Evolutionary conservation across 2,797 vertebrate species (phyloP), one percentile per base, ranked within the genome.

Genomic region (Sebastes goodei): DNA sequence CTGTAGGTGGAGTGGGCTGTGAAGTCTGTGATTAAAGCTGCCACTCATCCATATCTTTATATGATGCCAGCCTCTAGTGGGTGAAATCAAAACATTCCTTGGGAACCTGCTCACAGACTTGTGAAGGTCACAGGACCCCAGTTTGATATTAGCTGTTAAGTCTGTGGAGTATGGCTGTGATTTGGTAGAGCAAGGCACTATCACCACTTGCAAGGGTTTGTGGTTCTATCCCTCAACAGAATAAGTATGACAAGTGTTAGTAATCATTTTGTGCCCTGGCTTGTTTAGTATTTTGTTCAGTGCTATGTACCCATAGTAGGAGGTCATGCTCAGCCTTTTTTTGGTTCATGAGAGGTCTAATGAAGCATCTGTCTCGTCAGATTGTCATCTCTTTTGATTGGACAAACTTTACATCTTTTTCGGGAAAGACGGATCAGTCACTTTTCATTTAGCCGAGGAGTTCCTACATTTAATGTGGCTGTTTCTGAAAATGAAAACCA

Each of bases 1-100:
- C 62, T 74, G 85, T 77, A 17, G 86, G 82, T 64, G 80, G 84
- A 82, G 84, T 83, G 82, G 86, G 86, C 71, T 12, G 81, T 25
- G 76, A 63, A 81, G 77, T 15, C 74, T 3, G 53, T 63, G 74
- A 84, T 80, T 59, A 62, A 74, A 80, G 29, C 76, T 59, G 56
- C 57, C 76, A 71, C 61, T 78, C 83, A 64, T 7, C n/a, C 23
- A 61, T 62, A 67, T 8, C 38, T 57, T 46, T 59, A 69, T 25
- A 38, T 65, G 27, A 38, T 29, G 5, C 60, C 38, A 63, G 23
- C n/a, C 10, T 76, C 8, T 35, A 7, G 20, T 63, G 73, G 80
- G 46, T 46, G 3, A 68, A 77, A 38, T 68, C 8, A 2, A 59
- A 83, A 17, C 0, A 10, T 23, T 57, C n/a, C 6, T 35, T 5